Evolutionary conservation across 2,888 invertebrate genomes (phyloP).

Genomic region (Meteorus cinctellus): DNA sequence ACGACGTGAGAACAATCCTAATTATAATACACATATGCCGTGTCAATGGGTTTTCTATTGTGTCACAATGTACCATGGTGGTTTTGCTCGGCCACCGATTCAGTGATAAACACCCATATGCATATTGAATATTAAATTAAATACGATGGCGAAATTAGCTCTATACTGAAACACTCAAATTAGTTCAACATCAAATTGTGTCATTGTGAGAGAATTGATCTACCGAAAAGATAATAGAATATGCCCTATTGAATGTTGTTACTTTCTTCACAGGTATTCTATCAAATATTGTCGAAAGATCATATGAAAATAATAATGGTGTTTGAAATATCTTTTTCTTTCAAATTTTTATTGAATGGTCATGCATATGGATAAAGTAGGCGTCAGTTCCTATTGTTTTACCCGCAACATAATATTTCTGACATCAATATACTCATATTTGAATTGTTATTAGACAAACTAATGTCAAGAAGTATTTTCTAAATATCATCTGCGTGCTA

Average conservation of each 20-base stretch:
- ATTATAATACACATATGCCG: slow-evolving; percentile 56
- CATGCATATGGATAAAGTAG: not conserved
- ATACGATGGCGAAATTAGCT: slow-evolving; percentile 11
- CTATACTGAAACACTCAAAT: not conserved
- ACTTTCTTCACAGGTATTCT: not conserved
- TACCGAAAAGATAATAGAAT: not conserved
- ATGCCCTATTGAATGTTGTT: not conserved
- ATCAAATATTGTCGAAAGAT: slow-evolving; percentile 4
- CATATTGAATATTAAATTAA: slow-evolving; percentile 7
- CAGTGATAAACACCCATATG: slow-evolving; percentile 10
- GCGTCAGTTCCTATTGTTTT: slow-evolving; percentile 5
- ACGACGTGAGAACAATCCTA: slow-evolving; percentile 60
- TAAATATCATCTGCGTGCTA: slow-evolving; percentile 43
- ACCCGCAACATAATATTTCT: not conserved
- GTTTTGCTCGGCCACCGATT: slow-evolving; percentile 34
- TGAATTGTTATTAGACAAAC: slow-evolving; percentile 13
- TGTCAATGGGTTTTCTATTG: slow-evolving; percentile 49
- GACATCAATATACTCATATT: slow-evolving; percentile 1
- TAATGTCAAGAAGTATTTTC: slow-evolving; percentile 24
- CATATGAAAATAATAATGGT: slow-evolving; percentile 1
- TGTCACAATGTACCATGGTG: slow-evolving; percentile 36
- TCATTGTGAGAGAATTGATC: not conserved
- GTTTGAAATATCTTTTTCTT: not conserved
- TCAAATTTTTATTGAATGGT: not conserved
- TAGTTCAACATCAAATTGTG: not conserved